Evolutionary conservation across 2,797 vertebrate species (phyloP).

Genomic region (Poecile montanus): DNA sequence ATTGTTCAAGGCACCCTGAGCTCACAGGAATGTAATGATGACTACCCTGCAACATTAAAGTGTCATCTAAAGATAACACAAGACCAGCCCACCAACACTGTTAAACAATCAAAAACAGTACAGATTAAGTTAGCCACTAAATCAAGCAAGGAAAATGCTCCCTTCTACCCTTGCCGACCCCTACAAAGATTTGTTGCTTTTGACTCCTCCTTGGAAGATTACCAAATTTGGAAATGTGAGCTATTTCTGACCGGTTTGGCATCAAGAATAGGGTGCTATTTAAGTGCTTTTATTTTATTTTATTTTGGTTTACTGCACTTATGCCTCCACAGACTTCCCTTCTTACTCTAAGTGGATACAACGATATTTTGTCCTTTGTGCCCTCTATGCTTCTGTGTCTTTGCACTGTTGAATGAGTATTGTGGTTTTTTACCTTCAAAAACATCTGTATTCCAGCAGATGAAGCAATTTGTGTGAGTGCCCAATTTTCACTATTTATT

Average conservation of each 20-base stretch:
- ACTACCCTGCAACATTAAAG: conserved; percentile 8
- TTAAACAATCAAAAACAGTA: conserved; percentile 1
- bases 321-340: not conserved
- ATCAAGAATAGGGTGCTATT: not conserved
- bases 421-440: not conserved
- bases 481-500: not conserved
- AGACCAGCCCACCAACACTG: not conserved
- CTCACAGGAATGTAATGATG: not conserved
- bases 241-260: conserved; percentile 15
- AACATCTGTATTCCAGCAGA: not conserved
- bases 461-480: not conserved
- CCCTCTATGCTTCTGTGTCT: not conserved
- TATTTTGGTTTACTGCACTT: conserved; percentile 14
- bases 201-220: conserved; percentile 9
- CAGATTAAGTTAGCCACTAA: not conserved
- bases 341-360: not conserved
- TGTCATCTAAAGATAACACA: conserved; percentile 22
- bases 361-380: not conserved
- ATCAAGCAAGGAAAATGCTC: not conserved
- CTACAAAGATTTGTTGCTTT: not conserved
- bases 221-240: conserved; percentile 1
- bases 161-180: not conserved
- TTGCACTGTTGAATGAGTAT: not conserved
- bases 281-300: not conserved
- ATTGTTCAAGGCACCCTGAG: not conserved